Evolutionary conservation across 2,113 vertebrate species (phyloP).

Genomic region (Cyprinodon variegatus): DNA sequence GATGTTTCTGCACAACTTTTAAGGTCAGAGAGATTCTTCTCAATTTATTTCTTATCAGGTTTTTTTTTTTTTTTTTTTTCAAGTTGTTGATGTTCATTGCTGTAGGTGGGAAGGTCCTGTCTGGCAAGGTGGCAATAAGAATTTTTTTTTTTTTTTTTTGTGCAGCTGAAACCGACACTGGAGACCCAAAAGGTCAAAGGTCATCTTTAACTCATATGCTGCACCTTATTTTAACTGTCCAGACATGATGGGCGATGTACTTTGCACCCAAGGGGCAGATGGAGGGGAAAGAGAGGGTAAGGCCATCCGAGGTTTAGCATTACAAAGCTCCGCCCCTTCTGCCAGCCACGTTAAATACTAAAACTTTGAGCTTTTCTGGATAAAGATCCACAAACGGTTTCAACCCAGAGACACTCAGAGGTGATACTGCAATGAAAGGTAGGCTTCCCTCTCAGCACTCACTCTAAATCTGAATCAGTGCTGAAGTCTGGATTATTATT

Average conservation of each 20-base stretch:
- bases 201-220: slow-evolving; percentile 9
- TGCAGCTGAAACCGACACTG: not conserved
- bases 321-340: slow-evolving; percentile 76
- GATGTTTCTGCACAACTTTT: not conserved
- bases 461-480: not conserved
- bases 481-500: no score
- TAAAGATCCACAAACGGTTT: slow-evolving; percentile 31
- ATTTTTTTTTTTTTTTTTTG: no score
- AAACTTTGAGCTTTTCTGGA: slow-evolving; percentile 54
- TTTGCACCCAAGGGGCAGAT: slow-evolving; percentile 54
- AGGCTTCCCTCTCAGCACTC: not conserved
- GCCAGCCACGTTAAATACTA: slow-evolving; percentile 80
- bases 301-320: slow-evolving; percentile 86
- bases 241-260: slow-evolving; percentile 41
- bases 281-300: slow-evolving; percentile 66
- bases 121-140: no score
- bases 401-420: not conserved
- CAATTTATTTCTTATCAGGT: not conserved
- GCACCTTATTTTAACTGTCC: slow-evolving; percentile 27
- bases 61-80: no score
- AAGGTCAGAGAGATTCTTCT: not conserved
- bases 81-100: no score
- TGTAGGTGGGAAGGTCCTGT: no score
- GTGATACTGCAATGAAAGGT: slow-evolving; percentile 62
- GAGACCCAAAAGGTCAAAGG: slow-evolving; percentile 1